These are phyloP conservation scores for Lamellibrachia luymesi DNA, from an alignment of 1,140 invertebrate genomes.

Conservation along the genomic window DNA sequence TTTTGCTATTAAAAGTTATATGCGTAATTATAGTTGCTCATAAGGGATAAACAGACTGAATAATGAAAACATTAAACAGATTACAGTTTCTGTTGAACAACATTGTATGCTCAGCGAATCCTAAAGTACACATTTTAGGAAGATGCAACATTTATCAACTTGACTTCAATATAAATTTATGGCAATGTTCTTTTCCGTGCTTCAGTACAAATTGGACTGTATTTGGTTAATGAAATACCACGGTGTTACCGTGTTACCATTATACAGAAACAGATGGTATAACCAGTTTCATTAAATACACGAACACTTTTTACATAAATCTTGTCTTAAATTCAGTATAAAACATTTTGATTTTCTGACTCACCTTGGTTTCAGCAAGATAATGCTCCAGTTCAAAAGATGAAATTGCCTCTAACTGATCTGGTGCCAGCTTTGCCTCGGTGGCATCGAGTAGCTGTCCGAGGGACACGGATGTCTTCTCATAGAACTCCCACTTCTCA, in stretches of 20 bases:
- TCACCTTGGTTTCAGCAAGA: slow-evolving; percentile 36
- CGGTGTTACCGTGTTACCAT: too few relatives aligned
- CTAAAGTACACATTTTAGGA: not conserved
- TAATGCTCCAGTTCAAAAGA: slow-evolving; percentile 31
- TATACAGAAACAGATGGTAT: not conserved
- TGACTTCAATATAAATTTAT: not conserved
- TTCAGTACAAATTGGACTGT: not conserved
- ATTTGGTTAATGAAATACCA: not conserved
- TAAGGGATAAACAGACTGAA: not conserved
- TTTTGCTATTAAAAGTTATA: not conserved
- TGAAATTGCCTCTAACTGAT: slow-evolving; percentile 29
- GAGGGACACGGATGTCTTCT: slow-evolving; percentile 29
- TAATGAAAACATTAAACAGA: not conserved
- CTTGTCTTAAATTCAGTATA: not conserved
- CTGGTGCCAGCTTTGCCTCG: slow-evolving; percentile 38
- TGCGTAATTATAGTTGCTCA: not conserved
- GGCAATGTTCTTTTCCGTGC: not conserved
- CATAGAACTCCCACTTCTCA: slow-evolving; percentile 41
- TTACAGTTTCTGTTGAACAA: not conserved
- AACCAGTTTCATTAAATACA: not conserved
- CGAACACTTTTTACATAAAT: not conserved
- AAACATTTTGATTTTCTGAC: not conserved
- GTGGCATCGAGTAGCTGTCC: slow-evolving; percentile 48
- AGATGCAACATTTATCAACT: not conserved
- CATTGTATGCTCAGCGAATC: not conserved